Conservation (phyloP, 2,888 invertebrate genomes). For the Frankliniella intonsa region DNA sequence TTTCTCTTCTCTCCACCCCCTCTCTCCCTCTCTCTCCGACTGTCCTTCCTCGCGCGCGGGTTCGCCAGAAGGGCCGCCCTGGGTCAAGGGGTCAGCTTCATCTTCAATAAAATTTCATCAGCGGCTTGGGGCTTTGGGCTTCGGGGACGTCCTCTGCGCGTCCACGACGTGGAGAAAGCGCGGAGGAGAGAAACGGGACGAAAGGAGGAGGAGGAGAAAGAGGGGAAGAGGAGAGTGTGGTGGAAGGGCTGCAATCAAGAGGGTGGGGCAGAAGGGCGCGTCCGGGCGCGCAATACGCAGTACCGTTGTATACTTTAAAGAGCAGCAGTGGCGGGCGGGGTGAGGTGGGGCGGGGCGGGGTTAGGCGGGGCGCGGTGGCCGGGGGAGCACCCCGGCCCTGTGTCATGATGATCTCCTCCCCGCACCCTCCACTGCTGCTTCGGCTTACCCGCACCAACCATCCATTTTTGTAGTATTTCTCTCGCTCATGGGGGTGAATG, state of each 20-base stretch:
- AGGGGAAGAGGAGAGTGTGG: neutral
- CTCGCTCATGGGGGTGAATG: no score
- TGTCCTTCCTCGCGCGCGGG: neutral
- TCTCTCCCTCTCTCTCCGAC: neutral
- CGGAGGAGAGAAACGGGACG: neutral
- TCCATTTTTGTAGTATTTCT: neutral
- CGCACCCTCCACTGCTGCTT: neutral
- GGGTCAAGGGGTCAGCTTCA: neutral
- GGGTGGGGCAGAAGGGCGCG: neutral
- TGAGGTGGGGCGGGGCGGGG: neutral
- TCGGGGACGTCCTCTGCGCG: neutral
- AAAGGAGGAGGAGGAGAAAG: neutral
- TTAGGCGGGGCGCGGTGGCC: neutral
- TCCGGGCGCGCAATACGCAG: neutral
- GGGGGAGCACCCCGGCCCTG: neutral
- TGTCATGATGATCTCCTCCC: neutral
- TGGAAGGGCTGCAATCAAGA: neutral
- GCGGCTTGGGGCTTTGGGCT: neutral
- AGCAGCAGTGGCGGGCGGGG: neutral
- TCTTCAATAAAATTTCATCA: constrained; percentile 22
- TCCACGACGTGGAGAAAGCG: no score
- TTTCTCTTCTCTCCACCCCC: neutral
- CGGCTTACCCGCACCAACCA: neutral
- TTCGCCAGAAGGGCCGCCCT: neutral
- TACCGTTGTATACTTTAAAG: neutral